Evolutionary conservation across 2,888 invertebrate genomes (phyloP).

Genomic region (Acrobasis consociella): DNA sequence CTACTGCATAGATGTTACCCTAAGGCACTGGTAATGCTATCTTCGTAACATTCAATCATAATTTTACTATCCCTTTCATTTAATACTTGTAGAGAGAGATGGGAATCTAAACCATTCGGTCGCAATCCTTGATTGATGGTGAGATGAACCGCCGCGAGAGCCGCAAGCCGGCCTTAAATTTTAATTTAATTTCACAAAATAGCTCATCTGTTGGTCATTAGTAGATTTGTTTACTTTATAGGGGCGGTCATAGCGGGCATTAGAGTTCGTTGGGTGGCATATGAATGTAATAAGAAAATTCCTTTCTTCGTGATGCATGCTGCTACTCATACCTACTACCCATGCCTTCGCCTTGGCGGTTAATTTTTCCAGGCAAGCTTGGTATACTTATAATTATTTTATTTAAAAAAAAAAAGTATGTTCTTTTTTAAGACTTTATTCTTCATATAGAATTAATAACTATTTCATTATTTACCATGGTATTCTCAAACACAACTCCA

Average conservation of each 20-base stretch:
- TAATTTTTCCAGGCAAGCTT: too few relatives aligned
- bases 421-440: too few relatives aligned
- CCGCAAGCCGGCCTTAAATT: slow-evolving; percentile 42
- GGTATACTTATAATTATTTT: too few relatives aligned
- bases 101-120: slow-evolving; percentile 19
- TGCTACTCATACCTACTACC: not conserved
- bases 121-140: slow-evolving; percentile 62
- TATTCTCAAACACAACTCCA: too few relatives aligned
- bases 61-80: slow-evolving; percentile 16
- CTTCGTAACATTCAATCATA: slow-evolving; percentile 34
- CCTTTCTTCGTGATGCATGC: not conserved
- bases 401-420: too few relatives aligned
- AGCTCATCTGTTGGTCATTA: slow-evolving; percentile 47
- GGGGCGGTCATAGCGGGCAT: slow-evolving; percentile 38
- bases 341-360: too few relatives aligned
- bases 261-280: slow-evolving; percentile 27
- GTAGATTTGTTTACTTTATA: slow-evolving; percentile 52
- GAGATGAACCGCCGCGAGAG: slow-evolving; percentile 47
- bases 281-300: slow-evolving; percentile 19
- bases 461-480: too few relatives aligned
- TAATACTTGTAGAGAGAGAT: slow-evolving; percentile 27
- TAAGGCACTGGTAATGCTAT: slow-evolving; percentile 47
- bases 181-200: slow-evolving; percentile 52
- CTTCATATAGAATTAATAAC: too few relatives aligned
- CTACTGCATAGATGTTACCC: slow-evolving; percentile 46